Conservation (phyloP, 2,888 invertebrate genomes). For the Drosophila pegasa region DNA sequence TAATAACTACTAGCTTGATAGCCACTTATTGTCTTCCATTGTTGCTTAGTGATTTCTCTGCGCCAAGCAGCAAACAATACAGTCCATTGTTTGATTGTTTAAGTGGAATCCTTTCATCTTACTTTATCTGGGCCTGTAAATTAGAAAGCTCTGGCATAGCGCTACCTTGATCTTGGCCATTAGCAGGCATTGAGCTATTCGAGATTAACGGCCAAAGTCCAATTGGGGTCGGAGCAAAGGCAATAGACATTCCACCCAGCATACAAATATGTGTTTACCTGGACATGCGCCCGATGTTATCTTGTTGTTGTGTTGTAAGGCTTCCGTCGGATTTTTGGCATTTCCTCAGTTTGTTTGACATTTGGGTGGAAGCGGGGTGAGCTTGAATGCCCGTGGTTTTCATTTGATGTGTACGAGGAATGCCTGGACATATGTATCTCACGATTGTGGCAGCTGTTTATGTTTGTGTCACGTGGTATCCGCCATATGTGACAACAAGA, state of each 20-base stretch:
- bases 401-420: slow-evolving; percentile 40
- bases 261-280: background rate
- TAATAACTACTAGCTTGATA: slow-evolving; percentile 4
- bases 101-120: slow-evolving; percentile 59
- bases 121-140: slow-evolving; percentile 44
- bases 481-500: slow-evolving; percentile 66
- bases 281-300: slow-evolving; percentile 15
- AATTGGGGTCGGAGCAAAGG: slow-evolving; percentile 26
- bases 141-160: slow-evolving; percentile 23
- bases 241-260: slow-evolving; percentile 1
- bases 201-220: slow-evolving; percentile 28
- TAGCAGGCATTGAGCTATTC: slow-evolving; percentile 30
- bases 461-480: slow-evolving; percentile 74
- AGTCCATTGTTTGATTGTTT: slow-evolving; percentile 59
- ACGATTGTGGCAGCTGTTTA: slow-evolving; percentile 63
- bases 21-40: slow-evolving; percentile 33
- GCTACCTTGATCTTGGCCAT: slow-evolving; percentile 63
- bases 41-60: slow-evolving; percentile 24
- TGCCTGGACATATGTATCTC: slow-evolving; percentile 31
- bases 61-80: slow-evolving; percentile 56
- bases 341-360: slow-evolving; percentile 69
- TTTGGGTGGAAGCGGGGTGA: slow-evolving; percentile 35
- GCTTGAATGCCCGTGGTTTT: slow-evolving; percentile 30
- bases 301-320: slow-evolving; percentile 38
- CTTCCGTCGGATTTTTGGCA: slow-evolving; percentile 56